phyloP scores from a whole-genome alignment of 2,888 invertebrate genomes.

The Synanthedon vespiformis region DNA sequence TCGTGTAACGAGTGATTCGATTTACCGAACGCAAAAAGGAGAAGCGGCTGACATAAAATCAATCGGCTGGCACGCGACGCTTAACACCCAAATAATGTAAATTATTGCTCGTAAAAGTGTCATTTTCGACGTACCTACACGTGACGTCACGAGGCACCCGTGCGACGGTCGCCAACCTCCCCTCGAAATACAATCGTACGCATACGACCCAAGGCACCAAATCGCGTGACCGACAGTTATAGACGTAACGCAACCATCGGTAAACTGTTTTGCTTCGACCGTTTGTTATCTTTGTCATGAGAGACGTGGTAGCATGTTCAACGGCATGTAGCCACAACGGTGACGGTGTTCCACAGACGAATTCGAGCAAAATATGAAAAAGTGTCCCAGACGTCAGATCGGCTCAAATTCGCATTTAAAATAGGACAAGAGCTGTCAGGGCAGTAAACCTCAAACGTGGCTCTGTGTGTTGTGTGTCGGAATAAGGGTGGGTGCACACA shows the following conservation, averaged over 20 bases:
- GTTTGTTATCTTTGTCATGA: conserved; percentile 55
- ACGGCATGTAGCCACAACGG: conserved; percentile 3
- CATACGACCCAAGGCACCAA: conserved; percentile 17
- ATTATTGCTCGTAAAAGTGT: conserved; percentile 69
- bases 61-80: conserved; percentile 66
- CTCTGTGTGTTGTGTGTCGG: conserved; percentile 26
- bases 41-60: conserved; percentile 66
- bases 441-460: conserved; percentile 61
- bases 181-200: conserved; percentile 21
- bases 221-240: conserved; percentile 14
- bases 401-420: conserved; percentile 54
- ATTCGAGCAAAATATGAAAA: not conserved
- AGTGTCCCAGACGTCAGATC: conserved; percentile 32
- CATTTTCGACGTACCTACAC: conserved; percentile 64
- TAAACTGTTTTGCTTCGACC: conserved; percentile 44
- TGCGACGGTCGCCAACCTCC: conserved; percentile 3
- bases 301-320: conserved; percentile 38
- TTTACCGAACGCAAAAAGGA: conserved; percentile 61
- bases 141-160: conserved; percentile 52
- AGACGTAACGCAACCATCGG: conserved; percentile 15
- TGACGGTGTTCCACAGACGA: not conserved
- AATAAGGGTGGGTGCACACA: conserved; percentile 44
- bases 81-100: conserved; percentile 67
- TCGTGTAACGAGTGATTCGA: conserved; percentile 62
- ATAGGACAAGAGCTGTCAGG: conserved; percentile 65